Percentiles rank a stretch among this genome's conserved stretches.
Evolutionary conservation across 1,140 invertebrate genomes (phyloP).

Genomic region (Drosophila nebulosa): DNA sequence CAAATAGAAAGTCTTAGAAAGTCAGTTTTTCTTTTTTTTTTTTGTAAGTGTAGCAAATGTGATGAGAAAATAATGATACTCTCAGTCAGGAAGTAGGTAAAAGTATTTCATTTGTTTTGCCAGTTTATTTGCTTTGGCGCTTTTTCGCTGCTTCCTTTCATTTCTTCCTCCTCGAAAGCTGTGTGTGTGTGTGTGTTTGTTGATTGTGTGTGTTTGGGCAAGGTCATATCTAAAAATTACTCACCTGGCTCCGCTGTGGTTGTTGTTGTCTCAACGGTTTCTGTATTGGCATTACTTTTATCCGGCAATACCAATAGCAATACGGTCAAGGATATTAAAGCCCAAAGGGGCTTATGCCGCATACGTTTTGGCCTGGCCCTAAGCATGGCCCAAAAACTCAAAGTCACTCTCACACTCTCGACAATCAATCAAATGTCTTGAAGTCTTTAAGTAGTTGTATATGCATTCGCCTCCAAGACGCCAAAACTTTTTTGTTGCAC

Average conservation of each 20-base stretch:
- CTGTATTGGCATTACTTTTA: slow-evolving; percentile 68
- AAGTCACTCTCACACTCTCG: neutral
- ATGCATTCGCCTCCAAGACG: neutral
- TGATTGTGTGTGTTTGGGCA: slow-evolving; percentile 3
- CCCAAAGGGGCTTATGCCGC: slow-evolving; percentile 73
- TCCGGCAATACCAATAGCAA: slow-evolving; percentile 63
- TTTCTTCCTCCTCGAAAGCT: slow-evolving; percentile 14
- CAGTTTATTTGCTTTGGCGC: slow-evolving; percentile 64
- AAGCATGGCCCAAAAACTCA: slow-evolving; percentile 43
- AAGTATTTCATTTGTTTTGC: slow-evolving; percentile 72
- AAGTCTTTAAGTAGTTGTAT: neutral
- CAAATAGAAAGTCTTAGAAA: too few relatives aligned
- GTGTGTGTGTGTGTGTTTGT: slow-evolving; percentile 35
- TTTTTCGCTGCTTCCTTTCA: slow-evolving; percentile 15
- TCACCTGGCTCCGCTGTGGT: slow-evolving; percentile 76
- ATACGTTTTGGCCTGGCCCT: slow-evolving; percentile 59
- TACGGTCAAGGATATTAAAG: slow-evolving; percentile 68
- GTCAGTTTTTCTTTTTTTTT: too few relatives aligned
- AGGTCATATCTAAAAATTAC: slow-evolving; percentile 27
- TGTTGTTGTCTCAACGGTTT: slow-evolving; percentile 61
- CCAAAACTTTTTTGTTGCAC: neutral
- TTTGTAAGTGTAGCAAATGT: neutral
- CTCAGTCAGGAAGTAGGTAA: slow-evolving; percentile 51
- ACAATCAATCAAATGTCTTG: neutral
- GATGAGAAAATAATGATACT: slow-evolving; percentile 50